Conservation (phyloP, 2,888 invertebrate genomes). For the Meteorus cinctellus region DNA sequence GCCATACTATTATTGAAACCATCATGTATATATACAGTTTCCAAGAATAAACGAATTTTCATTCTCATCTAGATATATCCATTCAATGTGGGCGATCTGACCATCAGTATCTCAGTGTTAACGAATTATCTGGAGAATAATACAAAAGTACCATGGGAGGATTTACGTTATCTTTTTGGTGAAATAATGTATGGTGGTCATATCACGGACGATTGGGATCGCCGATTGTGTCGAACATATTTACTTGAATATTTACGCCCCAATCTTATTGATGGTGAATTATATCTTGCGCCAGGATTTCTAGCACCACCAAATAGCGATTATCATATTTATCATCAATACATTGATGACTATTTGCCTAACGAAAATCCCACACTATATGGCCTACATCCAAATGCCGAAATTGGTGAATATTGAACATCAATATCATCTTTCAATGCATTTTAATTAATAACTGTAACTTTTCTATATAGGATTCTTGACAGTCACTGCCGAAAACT, state of each 20-base stretch:
- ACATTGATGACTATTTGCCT: conserved; percentile 90
- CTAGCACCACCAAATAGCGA: conserved; percentile 91
- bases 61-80: conserved; percentile 76
- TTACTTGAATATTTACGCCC: conserved; percentile 91
- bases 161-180: conserved; percentile 93
- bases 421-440: neutral
- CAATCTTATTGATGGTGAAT: conserved; percentile 91
- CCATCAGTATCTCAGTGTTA: conserved; percentile 92
- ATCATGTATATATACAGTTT: neutral
- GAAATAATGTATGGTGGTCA: conserved; percentile 99
- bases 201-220: conserved; percentile 97
- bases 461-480: conserved; percentile 76
- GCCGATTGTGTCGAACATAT: conserved; percentile 89
- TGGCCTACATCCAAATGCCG: conserved; percentile 95
- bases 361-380: conserved; percentile 92
- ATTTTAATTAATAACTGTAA: too few species aligned
- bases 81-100: conserved; percentile 89
- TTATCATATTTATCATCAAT: conserved; percentile 89
- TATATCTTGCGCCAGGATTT: conserved; percentile 88
- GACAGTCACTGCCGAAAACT: conserved; percentile 87
- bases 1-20: neutral
- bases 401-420: conserved; percentile 80
- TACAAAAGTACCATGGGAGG: conserved; percentile 93
- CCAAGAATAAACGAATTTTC: neutral
- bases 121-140: conserved; percentile 94